Evolutionary conservation across 2,113 vertebrate species (phyloP).

Genomic region (Herpailurus yagouaroundi): DNA sequence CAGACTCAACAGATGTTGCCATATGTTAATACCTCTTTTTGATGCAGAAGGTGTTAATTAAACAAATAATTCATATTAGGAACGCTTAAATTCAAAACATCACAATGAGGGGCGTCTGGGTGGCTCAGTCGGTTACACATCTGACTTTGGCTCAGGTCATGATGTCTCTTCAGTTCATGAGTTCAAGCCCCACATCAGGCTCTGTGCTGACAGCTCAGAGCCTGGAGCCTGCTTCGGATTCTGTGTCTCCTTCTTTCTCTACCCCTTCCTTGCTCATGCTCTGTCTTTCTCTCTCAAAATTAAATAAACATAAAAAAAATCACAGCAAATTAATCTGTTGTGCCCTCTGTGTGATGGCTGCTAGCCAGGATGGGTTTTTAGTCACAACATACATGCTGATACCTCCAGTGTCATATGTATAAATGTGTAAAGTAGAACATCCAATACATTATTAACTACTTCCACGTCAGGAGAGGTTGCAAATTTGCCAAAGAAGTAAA

Average conservation of each 20-base stretch:
- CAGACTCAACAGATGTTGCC: constrained; percentile 42
- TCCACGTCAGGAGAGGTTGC: not conserved
- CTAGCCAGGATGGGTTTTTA: not conserved
- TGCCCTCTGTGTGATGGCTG: not conserved
- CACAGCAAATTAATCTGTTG: constrained; percentile 50
- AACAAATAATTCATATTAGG: constrained; percentile 65
- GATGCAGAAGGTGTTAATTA: constrained; percentile 67
- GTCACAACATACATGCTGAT: not conserved
- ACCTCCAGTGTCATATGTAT: not conserved
- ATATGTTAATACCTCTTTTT: constrained; percentile 48
- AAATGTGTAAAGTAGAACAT: not conserved
- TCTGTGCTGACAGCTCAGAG: no score
- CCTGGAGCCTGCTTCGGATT: no score
- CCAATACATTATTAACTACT: not conserved
- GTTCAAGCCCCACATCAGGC: no score
- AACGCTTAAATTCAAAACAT: constrained; percentile 44
- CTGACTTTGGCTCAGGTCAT: no score
- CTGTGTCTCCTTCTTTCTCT: no score
- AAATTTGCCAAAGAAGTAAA: not conserved
- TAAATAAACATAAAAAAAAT: not conserved
- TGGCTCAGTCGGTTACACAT: no score
- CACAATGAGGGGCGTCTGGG: not conserved
- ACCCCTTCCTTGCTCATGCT: no score
- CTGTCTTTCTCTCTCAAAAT: no score
- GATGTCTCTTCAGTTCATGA: no score